A percentile compares a stretch with the other conserved stretches of the same genome.
phyloP scores from a whole-genome alignment of 2,113 vertebrate genomes.

The Podarcis raffonei region DNA sequence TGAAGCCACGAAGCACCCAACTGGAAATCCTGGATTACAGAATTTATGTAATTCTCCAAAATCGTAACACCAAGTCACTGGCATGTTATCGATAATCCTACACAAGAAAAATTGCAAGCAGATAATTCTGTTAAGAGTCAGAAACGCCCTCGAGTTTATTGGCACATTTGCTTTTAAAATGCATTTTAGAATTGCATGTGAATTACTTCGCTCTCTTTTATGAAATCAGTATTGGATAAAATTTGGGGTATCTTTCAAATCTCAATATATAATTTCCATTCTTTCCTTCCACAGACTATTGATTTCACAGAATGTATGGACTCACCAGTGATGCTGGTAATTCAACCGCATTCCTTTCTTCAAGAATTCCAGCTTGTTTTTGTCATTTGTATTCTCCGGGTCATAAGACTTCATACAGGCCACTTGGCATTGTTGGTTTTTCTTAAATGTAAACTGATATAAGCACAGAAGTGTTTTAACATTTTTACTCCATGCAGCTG shows the following conservation, averaged over 20 bases:
- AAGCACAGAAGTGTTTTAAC: constrained; percentile 11
- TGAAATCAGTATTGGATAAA: no score
- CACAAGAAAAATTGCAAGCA: constrained; percentile 44
- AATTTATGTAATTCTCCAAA: constrained; percentile 86
- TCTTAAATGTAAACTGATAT: constrained; percentile 84
- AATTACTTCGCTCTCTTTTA: not conserved
- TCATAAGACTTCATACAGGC: constrained; percentile 81
- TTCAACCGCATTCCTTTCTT: constrained; percentile 88
- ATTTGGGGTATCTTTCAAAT: not conserved
- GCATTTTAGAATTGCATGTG: not conserved
- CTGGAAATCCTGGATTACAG: constrained; percentile 90
- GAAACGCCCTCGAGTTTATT: not conserved
- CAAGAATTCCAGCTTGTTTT: constrained; percentile 81
- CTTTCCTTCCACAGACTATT: not conserved
- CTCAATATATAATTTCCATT: not conserved
- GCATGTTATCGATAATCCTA: constrained; percentile 96
- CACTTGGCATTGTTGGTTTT: constrained; percentile 73
- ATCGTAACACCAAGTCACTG: constrained; percentile 90
- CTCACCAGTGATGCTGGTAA: constrained; percentile 89
- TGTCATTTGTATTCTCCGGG: constrained; percentile 67
- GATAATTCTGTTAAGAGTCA: not conserved
- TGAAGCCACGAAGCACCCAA: constrained; percentile 86
- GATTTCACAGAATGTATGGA: not conserved
- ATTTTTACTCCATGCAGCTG: not conserved
- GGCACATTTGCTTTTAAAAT: constrained; percentile 19